Conservation (phyloP, 2,888 invertebrate species). For the Acrocyrtus sp. region DNA sequence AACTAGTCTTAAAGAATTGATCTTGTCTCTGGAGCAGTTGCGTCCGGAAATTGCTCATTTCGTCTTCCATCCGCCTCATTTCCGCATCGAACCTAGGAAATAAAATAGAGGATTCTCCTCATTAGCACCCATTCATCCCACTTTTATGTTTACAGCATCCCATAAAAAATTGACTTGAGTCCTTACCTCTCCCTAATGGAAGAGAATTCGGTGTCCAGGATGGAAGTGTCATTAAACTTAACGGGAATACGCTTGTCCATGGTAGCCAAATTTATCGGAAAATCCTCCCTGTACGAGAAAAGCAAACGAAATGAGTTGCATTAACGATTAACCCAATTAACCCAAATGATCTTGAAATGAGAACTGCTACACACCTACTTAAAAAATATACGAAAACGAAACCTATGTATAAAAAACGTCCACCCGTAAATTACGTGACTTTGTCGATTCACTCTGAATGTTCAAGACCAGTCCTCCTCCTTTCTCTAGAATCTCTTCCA, state of each 20-base stretch:
- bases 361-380: no score
- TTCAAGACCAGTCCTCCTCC: neutral
- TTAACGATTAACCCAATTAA: no score
- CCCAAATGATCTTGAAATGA: no score
- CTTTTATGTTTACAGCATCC: constrained; percentile 1
- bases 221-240: constrained; percentile 92
- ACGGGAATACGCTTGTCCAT: constrained; percentile 76
- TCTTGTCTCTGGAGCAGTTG: constrained; percentile 93
- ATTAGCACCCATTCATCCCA: neutral
- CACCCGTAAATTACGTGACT: no score
- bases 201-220: constrained; percentile 96
- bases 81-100: constrained; percentile 84
- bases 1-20: constrained; percentile 82
- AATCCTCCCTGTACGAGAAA: neutral
- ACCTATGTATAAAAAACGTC: no score
- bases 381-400: no score
- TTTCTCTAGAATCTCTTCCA: neutral
- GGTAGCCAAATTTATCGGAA: constrained; percentile 22
- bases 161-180: constrained; percentile 1
- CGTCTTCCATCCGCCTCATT: constrained; percentile 99
- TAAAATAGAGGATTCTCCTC: neutral
- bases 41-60: constrained; percentile 94
- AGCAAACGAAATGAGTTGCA: no score
- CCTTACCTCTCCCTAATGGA: constrained; percentile 88
- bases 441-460: no score